Base-by-base conservation (phyloP, 2,888 invertebrate genomes). In the Lymantria monacha region DNA sequence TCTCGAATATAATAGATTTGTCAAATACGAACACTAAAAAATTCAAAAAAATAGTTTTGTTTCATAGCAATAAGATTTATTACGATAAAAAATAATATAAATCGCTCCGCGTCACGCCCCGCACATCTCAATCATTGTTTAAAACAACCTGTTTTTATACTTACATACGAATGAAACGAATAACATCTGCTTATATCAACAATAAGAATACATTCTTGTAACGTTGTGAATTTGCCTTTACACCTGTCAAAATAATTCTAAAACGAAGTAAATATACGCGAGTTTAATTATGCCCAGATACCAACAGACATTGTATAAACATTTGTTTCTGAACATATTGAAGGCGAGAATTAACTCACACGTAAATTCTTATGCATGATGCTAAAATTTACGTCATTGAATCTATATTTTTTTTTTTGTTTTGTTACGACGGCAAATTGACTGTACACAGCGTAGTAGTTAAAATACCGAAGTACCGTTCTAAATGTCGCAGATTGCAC, bases 241-340 rank as follows among this genome's bases (percentile, higher is more conserved):
- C 11, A 49, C 41, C 40, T 49, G 38, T 48, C 10, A 30, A 13
- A 13, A 48, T 40, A 12, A 44, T 22, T 42, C 43, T 43, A n/a
- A 36, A 36, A 33, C 33, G 13, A 33, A 49, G 33, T 45, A 44
- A 49, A 41, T 45, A 31, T 40, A 33, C 40, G n/a, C 7, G 12
- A 12, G 14, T 5, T 2, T 49, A 45, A 44, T 49, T 49, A 44
- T 15, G 5, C 30, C 7, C 13, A 11, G 38, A 15, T 49, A n/a
- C 31, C 11, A 15, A 49, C 43, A 44, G 14, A 44, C 12, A n/a
- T 22, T 14, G 30, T 48, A 48, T 33, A 33, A 44, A 48, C 30
- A 43, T 33, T 9, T 33, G 30, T 48, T 48, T 30, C 9, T 31
- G 30, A 40, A 14, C 7, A 30, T 46, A 14, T 46, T 13, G n/a